Evolutionary conservation across 2,797 vertebrate genomes (phyloP), one percentile per base, ranked within the genome.

Genomic region (Fringilla coelebs): DNA sequence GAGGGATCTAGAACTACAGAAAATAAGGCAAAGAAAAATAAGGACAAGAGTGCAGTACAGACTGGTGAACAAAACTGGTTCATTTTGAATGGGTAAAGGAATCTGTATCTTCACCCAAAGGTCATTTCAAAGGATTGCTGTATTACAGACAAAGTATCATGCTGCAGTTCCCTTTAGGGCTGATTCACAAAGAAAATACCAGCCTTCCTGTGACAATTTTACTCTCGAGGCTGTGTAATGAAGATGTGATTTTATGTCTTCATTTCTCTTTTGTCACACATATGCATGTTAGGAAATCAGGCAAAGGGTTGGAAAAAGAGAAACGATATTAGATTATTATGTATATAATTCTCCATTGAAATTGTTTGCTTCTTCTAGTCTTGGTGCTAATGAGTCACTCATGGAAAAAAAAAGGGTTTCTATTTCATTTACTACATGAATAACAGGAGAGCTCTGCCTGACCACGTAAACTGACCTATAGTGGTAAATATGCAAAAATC

Each of bases 231-330:
- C n/a, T 4, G 3, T n/a, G 17, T 63, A 71, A 77, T 19, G 13
- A 85, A 68, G 24, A 34, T 5, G 9, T 24, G 22, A 11, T 58
- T 87, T 77, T 55, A 20, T 51, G n/a, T 49, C 54, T 51, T 11
- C 7, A 31, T 79, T 54, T 70, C 14, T 40, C 16, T 86, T 65
- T 40, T 55, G 46, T 61, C 15, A 52, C 1, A 1, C 0, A 0
- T 5, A 38, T 16, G 11, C 16, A 16, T 0, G 0, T 28, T 24
- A 79, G 12, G 34, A 95, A 81, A 63, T 48, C 40, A 68, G 60
- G n/a, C 9, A 48, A 61, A 77, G 71, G 2, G 6, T 32, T 71
- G 46, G 20, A 84, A 77, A 83, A 92, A 11, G n/a, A 73, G 21
- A 43, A 70, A 83, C 70, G 4, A 17, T 13, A 12, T 49, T 63